Conservation (phyloP, 2,113 vertebrate species). For the Perccottus glenii region DNA sequence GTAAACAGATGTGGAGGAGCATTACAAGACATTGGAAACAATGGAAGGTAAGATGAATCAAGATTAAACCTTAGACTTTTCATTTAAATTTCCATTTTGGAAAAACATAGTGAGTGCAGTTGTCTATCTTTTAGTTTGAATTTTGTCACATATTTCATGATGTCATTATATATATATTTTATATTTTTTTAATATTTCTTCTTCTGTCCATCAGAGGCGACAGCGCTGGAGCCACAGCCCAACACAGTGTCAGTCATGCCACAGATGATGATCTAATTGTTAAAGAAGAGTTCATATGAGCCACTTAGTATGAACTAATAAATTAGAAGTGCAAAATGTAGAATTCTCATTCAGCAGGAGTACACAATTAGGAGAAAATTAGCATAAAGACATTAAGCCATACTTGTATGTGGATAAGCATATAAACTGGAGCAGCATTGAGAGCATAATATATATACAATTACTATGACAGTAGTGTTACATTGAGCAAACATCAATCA, state of each 20-base stretch:
- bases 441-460: too few species aligned
- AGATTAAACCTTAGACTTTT: not conserved
- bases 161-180: not conserved
- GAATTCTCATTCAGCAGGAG: too few species aligned
- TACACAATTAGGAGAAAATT: too few species aligned
- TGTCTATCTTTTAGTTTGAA: not conserved
- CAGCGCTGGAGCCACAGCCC: not conserved
- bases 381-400: too few species aligned
- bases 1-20: slow-evolving; percentile 5
- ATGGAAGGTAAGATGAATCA: not conserved
- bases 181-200: not conserved
- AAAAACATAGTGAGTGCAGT: not conserved
- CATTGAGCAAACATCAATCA: too few species aligned
- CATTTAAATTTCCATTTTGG: not conserved
- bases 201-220: not conserved
- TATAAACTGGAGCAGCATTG: too few species aligned
- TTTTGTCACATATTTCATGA: not conserved
- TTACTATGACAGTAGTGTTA: too few species aligned
- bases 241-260: not conserved
- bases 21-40: slow-evolving; percentile 1
- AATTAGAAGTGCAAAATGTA: too few species aligned
- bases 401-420: too few species aligned
- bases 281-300: too few species aligned
- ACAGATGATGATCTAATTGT: not conserved
- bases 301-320: too few species aligned